A percentile compares a stretch with the other conserved stretches of the same genome.
These are phyloP conservation scores for Montipora cactus DNA, from an alignment of 64 coral and sea anemone species.

Conservation along the genomic window DNA sequence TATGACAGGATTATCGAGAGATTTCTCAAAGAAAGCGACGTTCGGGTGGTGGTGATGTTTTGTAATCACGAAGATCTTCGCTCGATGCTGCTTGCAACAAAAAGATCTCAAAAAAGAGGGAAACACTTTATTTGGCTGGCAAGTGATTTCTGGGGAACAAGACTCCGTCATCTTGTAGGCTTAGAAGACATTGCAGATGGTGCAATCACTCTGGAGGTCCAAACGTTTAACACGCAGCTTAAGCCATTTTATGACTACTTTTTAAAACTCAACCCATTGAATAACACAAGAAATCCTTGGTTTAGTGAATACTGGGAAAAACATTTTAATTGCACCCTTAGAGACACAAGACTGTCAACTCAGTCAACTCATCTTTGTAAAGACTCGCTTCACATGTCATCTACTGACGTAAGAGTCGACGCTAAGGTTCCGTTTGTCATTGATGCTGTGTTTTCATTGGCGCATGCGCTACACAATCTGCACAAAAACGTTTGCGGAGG, in stretches of 20 bases:
- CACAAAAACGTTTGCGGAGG: conserved; percentile 54
- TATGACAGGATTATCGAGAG: conserved; percentile 65
- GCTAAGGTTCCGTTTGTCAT: conserved; percentile 90
- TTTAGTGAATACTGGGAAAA: conserved; percentile 91
- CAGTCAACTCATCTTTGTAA: neutral
- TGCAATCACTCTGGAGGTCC: conserved; percentile 70
- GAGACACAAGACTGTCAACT: neutral
- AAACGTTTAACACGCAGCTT: conserved; percentile 52
- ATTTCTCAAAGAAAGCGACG: conserved; percentile 42
- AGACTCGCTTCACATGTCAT: neutral
- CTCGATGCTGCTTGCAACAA: conserved; percentile 71
- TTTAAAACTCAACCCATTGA: conserved; percentile 55
- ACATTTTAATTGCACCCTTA: conserved; percentile 34
- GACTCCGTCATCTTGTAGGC: conserved; percentile 51
- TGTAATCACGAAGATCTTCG: conserved; percentile 75
- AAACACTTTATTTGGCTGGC: conserved; percentile 80
- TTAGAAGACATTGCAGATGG: conserved; percentile 80
- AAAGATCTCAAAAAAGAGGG: conserved; percentile 17
- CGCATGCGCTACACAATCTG: conserved; percentile 77
- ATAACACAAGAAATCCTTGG: conserved; percentile 89
- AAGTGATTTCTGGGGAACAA: conserved; percentile 92
- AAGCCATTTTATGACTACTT: conserved; percentile 79
- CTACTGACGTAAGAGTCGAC: conserved; percentile 24
- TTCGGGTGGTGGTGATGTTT: conserved; percentile 87
- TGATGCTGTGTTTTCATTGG: conserved; percentile 86